Percentiles rank a stretch among this genome's conserved stretches.
phyloP scores from a whole-genome alignment of 2,797 vertebrate genomes.

The Alcedo atthis region DNA sequence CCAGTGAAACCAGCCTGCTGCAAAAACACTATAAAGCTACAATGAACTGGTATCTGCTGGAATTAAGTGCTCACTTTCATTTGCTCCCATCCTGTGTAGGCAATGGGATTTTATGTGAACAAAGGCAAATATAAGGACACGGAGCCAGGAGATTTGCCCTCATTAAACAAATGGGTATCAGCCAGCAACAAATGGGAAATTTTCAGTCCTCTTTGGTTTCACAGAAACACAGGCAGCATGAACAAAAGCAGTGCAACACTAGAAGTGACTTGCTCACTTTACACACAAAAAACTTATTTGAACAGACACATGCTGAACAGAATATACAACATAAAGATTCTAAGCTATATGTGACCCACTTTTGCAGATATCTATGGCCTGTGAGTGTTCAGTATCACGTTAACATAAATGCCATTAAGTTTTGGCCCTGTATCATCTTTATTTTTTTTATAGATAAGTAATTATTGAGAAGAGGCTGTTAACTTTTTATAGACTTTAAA shows the following conservation, averaged over 20 bases:
- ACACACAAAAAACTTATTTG: background rate
- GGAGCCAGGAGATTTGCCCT: background rate
- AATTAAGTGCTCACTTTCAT: background rate
- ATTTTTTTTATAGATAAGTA: constrained; percentile 70
- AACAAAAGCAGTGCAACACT: background rate
- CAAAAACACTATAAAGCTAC: background rate
- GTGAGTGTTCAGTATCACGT: constrained; percentile 22
- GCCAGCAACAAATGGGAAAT: background rate
- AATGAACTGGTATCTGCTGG: background rate
- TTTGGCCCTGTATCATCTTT: constrained; percentile 51
- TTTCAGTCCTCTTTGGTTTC: background rate
- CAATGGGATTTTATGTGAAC: background rate
- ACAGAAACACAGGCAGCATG: background rate
- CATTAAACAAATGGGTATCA: background rate
- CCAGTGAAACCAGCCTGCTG: background rate
- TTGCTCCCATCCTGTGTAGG: background rate
- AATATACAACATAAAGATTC: background rate
- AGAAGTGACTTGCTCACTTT: background rate
- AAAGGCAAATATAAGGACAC: background rate
- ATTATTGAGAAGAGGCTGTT: constrained; percentile 65
- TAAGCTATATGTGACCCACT: constrained; percentile 18
- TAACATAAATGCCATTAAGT: constrained; percentile 60
- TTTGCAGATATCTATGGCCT: background rate
- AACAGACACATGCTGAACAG: background rate
- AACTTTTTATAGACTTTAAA: constrained; percentile 69